A percentile compares a stretch with the other conserved stretches of the same genome.
Evolutionary conservation across 2,888 invertebrate genomes (phyloP).

Genomic region (Drosophila tripunctata): DNA sequence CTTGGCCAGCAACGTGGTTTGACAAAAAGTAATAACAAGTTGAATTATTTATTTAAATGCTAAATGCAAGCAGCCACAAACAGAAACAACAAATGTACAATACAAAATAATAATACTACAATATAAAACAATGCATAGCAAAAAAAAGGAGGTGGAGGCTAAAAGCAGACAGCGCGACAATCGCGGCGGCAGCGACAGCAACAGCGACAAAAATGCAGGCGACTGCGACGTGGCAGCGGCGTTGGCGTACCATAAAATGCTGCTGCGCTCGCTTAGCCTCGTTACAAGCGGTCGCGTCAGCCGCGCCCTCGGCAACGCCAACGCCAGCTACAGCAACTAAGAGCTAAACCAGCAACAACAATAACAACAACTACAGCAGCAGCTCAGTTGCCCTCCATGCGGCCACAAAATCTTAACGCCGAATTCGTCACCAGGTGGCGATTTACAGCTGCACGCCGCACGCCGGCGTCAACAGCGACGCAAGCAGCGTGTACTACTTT

Average conservation of each 20-base stretch:
- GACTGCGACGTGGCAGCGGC: conserved; percentile 38
- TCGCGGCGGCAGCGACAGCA: conserved; percentile 30
- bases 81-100: conserved; percentile 44
- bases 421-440: conserved; percentile 69
- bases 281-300: conserved; percentile 67
- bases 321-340: conserved; percentile 35
- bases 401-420: conserved; percentile 60
- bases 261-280: conserved; percentile 65
- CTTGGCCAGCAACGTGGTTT: neutral
- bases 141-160: conserved; percentile 78
- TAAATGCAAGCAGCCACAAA: conserved; percentile 38
- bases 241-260: conserved; percentile 41
- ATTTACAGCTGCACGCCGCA: conserved; percentile 49
- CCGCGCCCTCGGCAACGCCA: conserved; percentile 76
- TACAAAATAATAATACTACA: conserved; percentile 59
- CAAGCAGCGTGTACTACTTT: conserved; percentile 74
- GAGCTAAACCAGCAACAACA: conserved; percentile 8
- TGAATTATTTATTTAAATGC: conserved; percentile 44
- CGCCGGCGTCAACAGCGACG: conserved; percentile 20
- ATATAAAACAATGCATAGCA: conserved; percentile 73
- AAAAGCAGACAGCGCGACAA: conserved; percentile 68
- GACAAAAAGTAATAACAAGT: conserved; percentile 14
- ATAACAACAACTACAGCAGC: conserved; percentile 19
- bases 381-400: conserved; percentile 64
- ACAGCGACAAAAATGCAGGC: conserved; percentile 61